Base-by-base conservation (phyloP, 2,797 vertebrate genomes). In the Eutrigla gurnardus region DNA sequence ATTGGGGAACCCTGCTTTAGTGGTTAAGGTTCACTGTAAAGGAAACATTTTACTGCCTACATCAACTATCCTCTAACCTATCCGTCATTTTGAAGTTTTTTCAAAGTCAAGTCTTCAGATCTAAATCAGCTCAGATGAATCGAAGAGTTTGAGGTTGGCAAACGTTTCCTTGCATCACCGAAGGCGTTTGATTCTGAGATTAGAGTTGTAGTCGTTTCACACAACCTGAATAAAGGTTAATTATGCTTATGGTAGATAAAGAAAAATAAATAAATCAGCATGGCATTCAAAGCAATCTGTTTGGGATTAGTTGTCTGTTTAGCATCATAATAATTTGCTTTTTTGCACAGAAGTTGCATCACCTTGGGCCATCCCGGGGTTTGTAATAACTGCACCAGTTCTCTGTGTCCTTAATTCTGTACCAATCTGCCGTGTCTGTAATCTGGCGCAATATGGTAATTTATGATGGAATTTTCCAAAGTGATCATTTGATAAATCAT, bases 221-320 rank as follows among this genome's bases (percentile, higher is more conserved):
- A n/a, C 73, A 82, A 80, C 68, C 71, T 75, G 78, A 81, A 82
- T 67, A 81, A 89, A 89, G 75, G 86, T 88, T 92, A 91, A 91
- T 91, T 90, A 82, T 74, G 53, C 60, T 53, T 62, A 25, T 25
- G 25, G 36, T 70, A 59, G 73, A 73, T 88, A 53, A 83, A 18
- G 25, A 32, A 43, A 15, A 61, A 69, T 25, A 25, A 25, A 25
- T 25, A 73, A 81, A 82, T 75, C 47, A 63, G 61, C 55, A 55
- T 72, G 67, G 60, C 78, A 75, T 83, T 90, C 70, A 79, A 37
- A 53, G 43, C 70, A 71, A 83, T 83, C 59, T 49, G 71, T 83
- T 80, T 63, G 43, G 65, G 80, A 70, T 33, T 78, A 66, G 50
- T 71, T 70, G 57, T 54, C 52, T 75, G 17, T 82, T 84, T 65